Evolutionary conservation across 2,797 vertebrate species (phyloP).

Genomic region (Hylomyscus alleni): DNA sequence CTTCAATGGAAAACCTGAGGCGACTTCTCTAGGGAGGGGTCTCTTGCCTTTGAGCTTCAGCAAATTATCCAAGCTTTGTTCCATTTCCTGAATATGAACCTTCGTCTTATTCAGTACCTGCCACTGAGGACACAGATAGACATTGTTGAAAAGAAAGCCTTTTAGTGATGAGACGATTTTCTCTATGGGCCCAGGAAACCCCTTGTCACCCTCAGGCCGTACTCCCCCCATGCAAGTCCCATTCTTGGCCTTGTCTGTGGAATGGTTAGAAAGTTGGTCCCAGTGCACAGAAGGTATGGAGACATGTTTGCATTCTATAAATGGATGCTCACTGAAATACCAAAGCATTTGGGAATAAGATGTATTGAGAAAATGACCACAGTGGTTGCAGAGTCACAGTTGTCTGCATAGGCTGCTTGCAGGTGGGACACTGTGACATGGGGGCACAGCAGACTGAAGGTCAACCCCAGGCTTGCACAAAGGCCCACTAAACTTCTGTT

Average conservation of each 20-base stretch:
- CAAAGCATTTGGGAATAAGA: conserved; percentile 1
- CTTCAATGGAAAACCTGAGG: background rate
- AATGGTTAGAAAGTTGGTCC: background rate
- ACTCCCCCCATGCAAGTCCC: background rate
- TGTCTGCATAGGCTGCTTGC: fast-evolving
- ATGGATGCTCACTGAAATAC: background rate
- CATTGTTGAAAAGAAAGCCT: conserved; percentile 69
- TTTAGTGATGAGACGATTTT: conserved; percentile 32
- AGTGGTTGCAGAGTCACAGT: background rate
- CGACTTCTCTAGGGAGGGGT: background rate
- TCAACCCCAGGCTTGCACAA: background rate
- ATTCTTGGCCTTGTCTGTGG: background rate
- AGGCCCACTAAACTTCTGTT: background rate
- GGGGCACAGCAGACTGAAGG: background rate
- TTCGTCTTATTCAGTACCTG: conserved; percentile 91
- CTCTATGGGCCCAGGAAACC: background rate
- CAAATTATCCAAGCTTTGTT: conserved; percentile 89
- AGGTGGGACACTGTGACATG: background rate
- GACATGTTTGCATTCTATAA: background rate
- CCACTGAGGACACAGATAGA: conserved; percentile 89
- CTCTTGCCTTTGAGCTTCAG: conserved; percentile 91
- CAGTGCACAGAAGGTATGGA: background rate
- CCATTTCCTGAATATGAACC: conserved; percentile 90
- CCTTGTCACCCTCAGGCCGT: background rate
- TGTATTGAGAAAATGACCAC: background rate